phyloP scores from a whole-genome alignment of 2,797 vertebrate species.

The Squalus acanthias region DNA sequence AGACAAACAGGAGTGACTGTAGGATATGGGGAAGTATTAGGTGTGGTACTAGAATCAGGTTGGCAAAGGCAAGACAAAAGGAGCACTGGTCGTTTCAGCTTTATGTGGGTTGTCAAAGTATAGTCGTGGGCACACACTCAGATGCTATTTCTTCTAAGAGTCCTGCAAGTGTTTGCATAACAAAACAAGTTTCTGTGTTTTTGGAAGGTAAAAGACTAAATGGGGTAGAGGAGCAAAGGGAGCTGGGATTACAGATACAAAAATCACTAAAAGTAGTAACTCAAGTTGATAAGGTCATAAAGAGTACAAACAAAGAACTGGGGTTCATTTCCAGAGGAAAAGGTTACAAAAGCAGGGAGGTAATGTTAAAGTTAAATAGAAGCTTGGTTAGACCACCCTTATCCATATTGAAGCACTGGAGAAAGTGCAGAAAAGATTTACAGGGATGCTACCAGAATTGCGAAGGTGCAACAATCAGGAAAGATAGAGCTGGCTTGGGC shows the following conservation, averaged over 20 bases:
- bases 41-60: not conserved
- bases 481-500: not conserved
- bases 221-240: not conserved
- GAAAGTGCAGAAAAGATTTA: not conserved
- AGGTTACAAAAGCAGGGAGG: not conserved
- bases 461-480: no score
- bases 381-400: not conserved
- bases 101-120: not conserved
- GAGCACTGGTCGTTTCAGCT: not conserved
- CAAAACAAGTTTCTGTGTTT: not conserved
- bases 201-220: not conserved
- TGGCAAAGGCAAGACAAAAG: not conserved
- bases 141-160: not conserved
- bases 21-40: not conserved
- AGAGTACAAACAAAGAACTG: not conserved
- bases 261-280: not conserved
- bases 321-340: not conserved
- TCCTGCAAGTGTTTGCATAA: not conserved
- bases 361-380: not conserved
- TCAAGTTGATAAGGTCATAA: not conserved
- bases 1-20: not conserved
- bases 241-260: not conserved
- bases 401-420: not conserved
- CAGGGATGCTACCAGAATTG: not conserved
- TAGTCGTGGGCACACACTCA: not conserved